phyloP scores from a whole-genome alignment of 2,888 invertebrate genomes.

The Lasioglossum pauxillum region DNA sequence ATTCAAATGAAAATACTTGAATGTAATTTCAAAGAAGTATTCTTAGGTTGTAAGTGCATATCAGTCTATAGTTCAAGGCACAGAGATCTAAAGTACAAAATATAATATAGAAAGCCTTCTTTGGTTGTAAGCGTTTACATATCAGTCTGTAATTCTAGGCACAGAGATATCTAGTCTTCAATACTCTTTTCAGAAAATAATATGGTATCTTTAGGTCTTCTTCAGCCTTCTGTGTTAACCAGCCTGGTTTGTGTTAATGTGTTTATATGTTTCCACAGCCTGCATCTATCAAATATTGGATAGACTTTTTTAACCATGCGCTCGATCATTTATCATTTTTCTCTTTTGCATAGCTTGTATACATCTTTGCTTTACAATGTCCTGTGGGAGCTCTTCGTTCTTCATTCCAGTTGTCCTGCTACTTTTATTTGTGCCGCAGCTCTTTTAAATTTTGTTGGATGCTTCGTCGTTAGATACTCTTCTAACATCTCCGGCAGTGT shows the following conservation, averaged over 20 bases:
- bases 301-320: neutral
- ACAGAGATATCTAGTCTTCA: conserved; percentile 10
- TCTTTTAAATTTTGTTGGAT: neutral
- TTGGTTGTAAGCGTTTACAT: conserved; percentile 1
- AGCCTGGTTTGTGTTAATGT: neutral
- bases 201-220: neutral
- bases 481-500: neutral
- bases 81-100: conserved; percentile 17
- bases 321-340: neutral
- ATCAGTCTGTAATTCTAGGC: neutral
- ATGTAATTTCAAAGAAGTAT: neutral
- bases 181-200: conserved; percentile 13
- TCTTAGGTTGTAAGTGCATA: conserved; percentile 6
- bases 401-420: neutral
- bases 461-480: neutral
- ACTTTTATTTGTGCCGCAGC: neutral
- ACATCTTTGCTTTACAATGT: neutral
- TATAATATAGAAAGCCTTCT: conserved; percentile 1
- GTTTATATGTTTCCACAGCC: neutral
- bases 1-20: neutral
- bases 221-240: neutral
- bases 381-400: neutral
- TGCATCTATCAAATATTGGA: neutral
- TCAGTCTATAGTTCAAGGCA: conserved; percentile 14
- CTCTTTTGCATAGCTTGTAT: neutral